phyloP scores from a whole-genome alignment of 1,140 invertebrate genomes.

The Sipha flava region DNA sequence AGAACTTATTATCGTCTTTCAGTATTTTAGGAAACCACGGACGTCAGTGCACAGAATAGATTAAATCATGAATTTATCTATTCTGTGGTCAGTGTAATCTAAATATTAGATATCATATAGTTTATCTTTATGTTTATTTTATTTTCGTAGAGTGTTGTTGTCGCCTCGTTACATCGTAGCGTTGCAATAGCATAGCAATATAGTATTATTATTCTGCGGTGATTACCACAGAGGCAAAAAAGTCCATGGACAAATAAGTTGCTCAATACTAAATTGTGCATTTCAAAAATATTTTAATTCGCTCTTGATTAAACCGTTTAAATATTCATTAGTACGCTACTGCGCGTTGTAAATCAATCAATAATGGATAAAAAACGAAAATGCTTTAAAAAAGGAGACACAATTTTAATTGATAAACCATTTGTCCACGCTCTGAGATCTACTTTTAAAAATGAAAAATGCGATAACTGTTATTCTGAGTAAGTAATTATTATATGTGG shows the following conservation, averaged over 20 bases:
- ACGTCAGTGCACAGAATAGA: not conserved
- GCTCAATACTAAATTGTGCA: not conserved
- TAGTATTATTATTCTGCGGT: no score
- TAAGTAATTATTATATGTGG: conserved; percentile 42
- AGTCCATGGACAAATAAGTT: not conserved
- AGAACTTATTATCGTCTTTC: not conserved
- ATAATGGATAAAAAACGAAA: conserved; percentile 14
- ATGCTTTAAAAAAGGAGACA: conserved; percentile 23
- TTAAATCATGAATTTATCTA: no score
- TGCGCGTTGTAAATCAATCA: not conserved
- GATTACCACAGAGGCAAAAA: no score
- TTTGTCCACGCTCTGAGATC: conserved; percentile 54
- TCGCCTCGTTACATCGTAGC: no score
- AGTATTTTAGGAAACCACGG: not conserved
- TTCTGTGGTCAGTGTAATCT: no score
- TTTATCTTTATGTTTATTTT: no score
- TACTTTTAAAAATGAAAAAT: conserved; percentile 49
- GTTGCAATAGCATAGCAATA: no score
- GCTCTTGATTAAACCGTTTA: not conserved
- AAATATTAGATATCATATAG: no score
- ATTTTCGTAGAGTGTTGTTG: no score
- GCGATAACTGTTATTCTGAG: conserved; percentile 56
- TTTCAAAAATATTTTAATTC: not conserved
- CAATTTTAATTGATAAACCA: conserved; percentile 46
- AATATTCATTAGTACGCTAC: not conserved